Percentiles rank a stretch among this genome's conserved stretches.
These are phyloP conservation scores for Telenomus remus DNA, from an alignment of 1,140 invertebrate species.

Conservation along the genomic window DNA sequence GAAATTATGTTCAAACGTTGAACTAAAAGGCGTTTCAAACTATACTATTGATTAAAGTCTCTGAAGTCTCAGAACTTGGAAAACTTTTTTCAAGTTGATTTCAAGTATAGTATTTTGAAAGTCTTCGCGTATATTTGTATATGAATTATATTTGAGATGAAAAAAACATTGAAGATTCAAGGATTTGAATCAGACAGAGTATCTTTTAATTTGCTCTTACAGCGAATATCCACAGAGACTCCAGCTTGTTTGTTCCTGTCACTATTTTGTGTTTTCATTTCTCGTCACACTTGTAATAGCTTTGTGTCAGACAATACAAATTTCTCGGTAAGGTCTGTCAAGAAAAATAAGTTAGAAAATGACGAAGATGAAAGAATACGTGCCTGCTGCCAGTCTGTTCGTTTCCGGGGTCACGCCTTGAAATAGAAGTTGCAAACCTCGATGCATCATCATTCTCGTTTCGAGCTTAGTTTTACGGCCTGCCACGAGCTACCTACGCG, in stretches of 20 bases:
- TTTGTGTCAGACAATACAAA: slow-evolving; percentile 56
- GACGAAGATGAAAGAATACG: slow-evolving; percentile 51
- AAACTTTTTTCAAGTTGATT: no score
- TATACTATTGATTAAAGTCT: no score
- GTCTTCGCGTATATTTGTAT: no score
- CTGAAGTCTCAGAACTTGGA: no score
- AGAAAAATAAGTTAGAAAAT: slow-evolving; percentile 27
- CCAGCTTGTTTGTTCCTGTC: slow-evolving; percentile 41
- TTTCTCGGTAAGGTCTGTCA: slow-evolving; percentile 53
- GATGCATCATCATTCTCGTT: slow-evolving; percentile 69
- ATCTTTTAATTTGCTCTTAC: no score
- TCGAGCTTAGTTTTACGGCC: slow-evolving; percentile 71
- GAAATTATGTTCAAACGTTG: no score
- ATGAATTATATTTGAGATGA: no score
- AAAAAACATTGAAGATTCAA: no score
- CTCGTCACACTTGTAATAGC: slow-evolving; percentile 47
- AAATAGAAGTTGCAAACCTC: slow-evolving; percentile 71
- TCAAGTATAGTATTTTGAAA: no score
- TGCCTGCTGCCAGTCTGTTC: slow-evolving; percentile 59
- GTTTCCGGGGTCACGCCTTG: slow-evolving; percentile 74
- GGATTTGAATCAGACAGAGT: no score
- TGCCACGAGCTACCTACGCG: slow-evolving; percentile 68
- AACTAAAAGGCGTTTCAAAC: no score
- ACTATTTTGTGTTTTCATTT: slow-evolving; percentile 39
- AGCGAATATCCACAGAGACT: slow-evolving; percentile 23